Base-by-base conservation (phyloP, 2,888 invertebrate species). In the Agrochola lota region DNA sequence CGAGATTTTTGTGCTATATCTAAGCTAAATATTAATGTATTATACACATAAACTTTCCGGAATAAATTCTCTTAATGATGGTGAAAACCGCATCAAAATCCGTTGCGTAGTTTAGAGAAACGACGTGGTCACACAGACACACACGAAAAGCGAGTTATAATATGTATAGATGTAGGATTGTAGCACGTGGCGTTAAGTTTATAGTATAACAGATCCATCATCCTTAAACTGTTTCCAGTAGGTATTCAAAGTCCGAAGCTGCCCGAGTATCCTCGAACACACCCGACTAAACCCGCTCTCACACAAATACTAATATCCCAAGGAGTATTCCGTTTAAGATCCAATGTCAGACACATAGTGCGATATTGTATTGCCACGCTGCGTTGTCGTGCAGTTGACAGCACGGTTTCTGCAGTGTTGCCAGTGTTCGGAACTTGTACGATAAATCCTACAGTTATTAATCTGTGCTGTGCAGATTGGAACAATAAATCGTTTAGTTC, bases 371-470 rank as follows among this genome's bases (percentile, higher is more conserved):
- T 85, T 76, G 78, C 85, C 66, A 62, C 66, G 73, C 72, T 67
- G 78, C 57, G 70, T 73, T 62, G 74, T 77, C 81, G 81, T 84
- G 84, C 71, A 81, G 74, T 78, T 84, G 84, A 84, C 85, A 84
- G 84, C 74, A 70, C 69, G n/a, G 74, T 73, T 78, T 85, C 75
- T 81, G 80, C 77, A 74, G 69, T 74, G 77, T 80, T 74, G 84
- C 81, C 60, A 79, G 64, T 67, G 64, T 74, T 76, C 70, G 20
- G 12, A 84, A 81, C 75, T 84, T 85, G 72, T 66, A 81, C 84
- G 64, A 85, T 84, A 84, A 85, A 84, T 85, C 73, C 75, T 78
- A 68, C 69, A 78, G 84, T 78, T 84, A 81, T 85, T 84, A 84
- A 84, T 85, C 67, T 78, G 78, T 85, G 71, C 67, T 73, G 57